Conservation (phyloP, 2,888 invertebrate species). For the Drosophila meridionalis region DNA sequence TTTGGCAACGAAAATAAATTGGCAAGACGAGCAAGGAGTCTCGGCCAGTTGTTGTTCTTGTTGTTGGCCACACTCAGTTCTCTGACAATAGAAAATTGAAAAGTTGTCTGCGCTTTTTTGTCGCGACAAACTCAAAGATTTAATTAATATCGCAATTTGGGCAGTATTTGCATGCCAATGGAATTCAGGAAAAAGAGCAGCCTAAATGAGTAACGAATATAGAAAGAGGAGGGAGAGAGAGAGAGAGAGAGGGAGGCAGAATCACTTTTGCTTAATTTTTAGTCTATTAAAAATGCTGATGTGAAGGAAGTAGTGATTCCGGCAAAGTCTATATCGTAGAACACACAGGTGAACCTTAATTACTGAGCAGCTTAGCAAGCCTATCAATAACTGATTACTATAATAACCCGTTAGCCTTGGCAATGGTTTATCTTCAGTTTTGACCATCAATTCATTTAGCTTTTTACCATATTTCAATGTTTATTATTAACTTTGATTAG, state of each 20-base stretch:
- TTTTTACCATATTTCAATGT: slow-evolving; percentile 12
- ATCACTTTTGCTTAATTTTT: not conserved
- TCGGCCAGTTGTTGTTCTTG: not conserved
- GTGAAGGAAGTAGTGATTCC: not conserved
- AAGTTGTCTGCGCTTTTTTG: slow-evolving; percentile 29
- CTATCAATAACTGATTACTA: not conserved
- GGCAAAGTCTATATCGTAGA: not conserved
- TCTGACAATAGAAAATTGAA: slow-evolving; percentile 45
- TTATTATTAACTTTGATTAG: slow-evolving; percentile 40
- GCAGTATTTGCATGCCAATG: slow-evolving; percentile 38
- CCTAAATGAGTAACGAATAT: not conserved
- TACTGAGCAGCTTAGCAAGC: not conserved
- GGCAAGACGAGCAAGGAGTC: slow-evolving; percentile 19
- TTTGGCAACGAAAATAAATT: slow-evolving; percentile 59
- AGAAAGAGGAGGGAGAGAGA: not conserved
- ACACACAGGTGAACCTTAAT: not conserved
- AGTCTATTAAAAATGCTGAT: not conserved
- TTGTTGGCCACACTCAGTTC: not conserved
- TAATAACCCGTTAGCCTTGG: slow-evolving; percentile 9
- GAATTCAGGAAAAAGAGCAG: not conserved
- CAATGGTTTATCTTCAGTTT: slow-evolving; percentile 18
- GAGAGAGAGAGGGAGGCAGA: not conserved
- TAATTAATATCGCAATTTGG: slow-evolving; percentile 43
- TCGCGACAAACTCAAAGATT: slow-evolving; percentile 31
- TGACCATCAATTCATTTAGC: slow-evolving; percentile 12